Percentiles rank a stretch among this genome's conserved stretches.
phyloP scores from a whole-genome alignment of 1,140 invertebrate species.

The Leptonema lineaticorne region DNA sequence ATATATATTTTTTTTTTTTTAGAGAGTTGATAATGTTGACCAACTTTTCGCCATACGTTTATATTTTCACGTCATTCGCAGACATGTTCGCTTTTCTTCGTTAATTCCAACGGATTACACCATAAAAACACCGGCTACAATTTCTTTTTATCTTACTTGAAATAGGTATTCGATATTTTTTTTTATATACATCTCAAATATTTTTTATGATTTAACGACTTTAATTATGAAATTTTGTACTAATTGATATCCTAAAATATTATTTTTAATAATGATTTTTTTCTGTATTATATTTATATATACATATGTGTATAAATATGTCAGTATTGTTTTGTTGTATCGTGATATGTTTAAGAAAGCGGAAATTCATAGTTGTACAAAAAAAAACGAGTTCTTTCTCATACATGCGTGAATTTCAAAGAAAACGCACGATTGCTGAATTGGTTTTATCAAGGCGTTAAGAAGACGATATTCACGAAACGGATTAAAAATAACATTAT shows the following conservation, averaged over 20 bases:
- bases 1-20: not conserved
- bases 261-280: not conserved
- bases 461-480: not conserved
- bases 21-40: not conserved
- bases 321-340: conserved; percentile 3
- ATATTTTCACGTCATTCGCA: not conserved
- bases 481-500: not conserved
- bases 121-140: not conserved
- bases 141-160: not conserved
- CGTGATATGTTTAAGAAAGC: conserved; percentile 20
- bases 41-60: conserved; percentile 10
- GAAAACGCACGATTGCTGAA: not conserved
- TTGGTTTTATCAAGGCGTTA: no score
- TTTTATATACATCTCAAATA: not conserved
- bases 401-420: not conserved
- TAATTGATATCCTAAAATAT: not conserved
- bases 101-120: not conserved
- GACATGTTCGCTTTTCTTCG: conserved; percentile 4
- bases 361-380: conserved; percentile 10
- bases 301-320: not conserved
- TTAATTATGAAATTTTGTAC: not conserved
- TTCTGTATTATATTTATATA: not conserved
- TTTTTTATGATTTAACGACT: not conserved
- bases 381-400: not conserved
- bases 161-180: no score